Evolutionary conservation across 1,140 invertebrate species (phyloP).

Genomic region (Dinothrombium tinctorium): DNA sequence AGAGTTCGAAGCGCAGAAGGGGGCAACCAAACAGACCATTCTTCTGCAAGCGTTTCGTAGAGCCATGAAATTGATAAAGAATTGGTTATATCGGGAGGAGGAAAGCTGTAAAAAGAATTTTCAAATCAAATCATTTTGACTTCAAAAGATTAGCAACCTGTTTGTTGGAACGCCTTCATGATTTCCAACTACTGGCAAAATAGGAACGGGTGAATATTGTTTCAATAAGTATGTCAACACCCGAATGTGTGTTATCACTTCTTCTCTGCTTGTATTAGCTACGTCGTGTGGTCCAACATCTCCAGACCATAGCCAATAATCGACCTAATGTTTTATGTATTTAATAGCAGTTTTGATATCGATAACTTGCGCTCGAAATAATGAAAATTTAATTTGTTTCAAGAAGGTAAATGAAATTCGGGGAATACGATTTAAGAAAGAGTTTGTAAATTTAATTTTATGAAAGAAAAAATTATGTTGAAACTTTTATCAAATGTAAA

Average conservation of each 20-base stretch:
- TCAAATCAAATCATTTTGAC: not conserved
- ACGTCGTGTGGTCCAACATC: conserved; percentile 87
- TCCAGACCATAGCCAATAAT: conserved; percentile 91
- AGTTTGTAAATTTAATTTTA: not conserved
- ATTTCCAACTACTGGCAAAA: conserved; percentile 82
- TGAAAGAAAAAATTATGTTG: not conserved
- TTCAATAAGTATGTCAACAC: conserved; percentile 58
- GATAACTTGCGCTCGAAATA: too few relatives aligned
- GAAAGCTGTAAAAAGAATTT: conserved; percentile 40
- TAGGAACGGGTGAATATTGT: conserved; percentile 57
- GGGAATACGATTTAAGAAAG: not conserved
- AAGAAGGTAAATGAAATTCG: not conserved
- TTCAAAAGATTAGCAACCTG: conserved; percentile 29
- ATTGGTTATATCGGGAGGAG: conserved; percentile 56
- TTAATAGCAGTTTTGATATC: conserved; percentile 56
- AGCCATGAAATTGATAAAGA: conserved; percentile 69
- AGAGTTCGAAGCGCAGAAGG: conserved; percentile 54
- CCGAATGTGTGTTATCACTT: conserved; percentile 59
- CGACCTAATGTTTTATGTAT: conserved; percentile 60
- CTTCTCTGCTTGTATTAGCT: conserved; percentile 78
- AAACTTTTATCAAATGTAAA: not conserved
- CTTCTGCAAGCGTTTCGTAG: conserved; percentile 59
- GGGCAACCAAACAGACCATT: conserved; percentile 71
- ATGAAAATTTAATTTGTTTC: not conserved
- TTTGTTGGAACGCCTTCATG: conserved; percentile 88